Base-by-base conservation (phyloP, 2,113 vertebrate species). In the Siniperca chuatsi region DNA sequence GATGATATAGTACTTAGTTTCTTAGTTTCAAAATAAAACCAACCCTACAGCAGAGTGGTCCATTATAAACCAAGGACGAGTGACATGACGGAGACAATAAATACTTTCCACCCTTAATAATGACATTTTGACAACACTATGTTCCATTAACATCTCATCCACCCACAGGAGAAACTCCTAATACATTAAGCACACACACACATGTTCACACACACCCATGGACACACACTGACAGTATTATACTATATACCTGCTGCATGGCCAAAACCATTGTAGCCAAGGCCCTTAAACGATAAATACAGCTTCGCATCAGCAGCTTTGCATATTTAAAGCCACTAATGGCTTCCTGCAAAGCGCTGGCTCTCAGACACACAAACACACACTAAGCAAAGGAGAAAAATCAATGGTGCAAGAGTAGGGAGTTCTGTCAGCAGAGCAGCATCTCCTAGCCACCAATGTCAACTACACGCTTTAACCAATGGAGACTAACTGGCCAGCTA, bases 261-360 rank as follows among this genome's bases (percentile, higher is more conserved):
- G 92, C 87, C 75, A 91, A 90, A 92, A 92, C 87, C 89, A 89
- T 82, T 90, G 87, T 78, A 85, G 80, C 79, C 81, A 76, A 81
- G 85, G 82, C 73, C 83, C 75, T 84, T 54, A 66, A 88, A 81
- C 71, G 13, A 92, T 93, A 93, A 91, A 93, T 93, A 90, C 81
- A 82, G 91, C 91, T 90, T 75, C 0, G 61, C 15, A 68, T 89
- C 90, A 92, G 89, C 86, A 90, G 68, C 85, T 74, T 80, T 92
- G 91, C 92, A 92, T 94, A 92, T 92, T 92, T 94, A 92, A 90
- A 88, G 80, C 48, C 20, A 57, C 79, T 95, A 91, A 92, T 90
- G 87, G 89, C 73, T 92, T 80, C 79, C 60, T 91, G 82, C 81
- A 87, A 82, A 79, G 75, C 82, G 37, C 60, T 77, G 25, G 54